Evolutionary conservation across 2,888 invertebrate species (phyloP), one percentile per base, ranked within the genome.

Genomic region (Mechanitis messenoides): DNA sequence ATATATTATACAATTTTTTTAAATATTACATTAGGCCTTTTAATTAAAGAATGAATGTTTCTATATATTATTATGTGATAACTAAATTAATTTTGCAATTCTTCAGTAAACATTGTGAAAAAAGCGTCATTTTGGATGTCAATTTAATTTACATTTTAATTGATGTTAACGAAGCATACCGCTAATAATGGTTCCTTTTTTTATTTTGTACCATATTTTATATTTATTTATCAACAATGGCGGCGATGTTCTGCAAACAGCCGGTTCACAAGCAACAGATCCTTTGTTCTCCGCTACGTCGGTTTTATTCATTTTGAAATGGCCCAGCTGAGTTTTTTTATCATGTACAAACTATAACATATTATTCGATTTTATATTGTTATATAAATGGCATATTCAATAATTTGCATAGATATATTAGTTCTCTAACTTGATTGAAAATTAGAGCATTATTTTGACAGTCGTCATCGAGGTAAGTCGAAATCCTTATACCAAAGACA

Each of bases 291-390:
- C 5, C n/a, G 50, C 31, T 31, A 28, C 50, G 50, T 50, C 31
- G 11, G 7, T 50, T 50, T 50, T 50, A 50, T 50, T 50, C 31
- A 50, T 50, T 50, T 50, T 50, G 11, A 50, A 50, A 9, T 50
- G 50, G 50, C 50, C 31, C 2, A 6, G 28, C 31, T 50, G 28
- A 42, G 42, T 50, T 28, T 50, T 28, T 50, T 4, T 50, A 7
- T 50, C 28, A 31, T 31, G 31, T 1, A 42, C 42, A 7, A 50
- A 42, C 6, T 42, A 42, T 42, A 9, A 42, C 31, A 50, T 50
- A 28, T 50, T 31, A 50, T 28, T 31, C 28, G 50, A 50, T 31
- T 50, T 50, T 50, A 31, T 6, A 31, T 5, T 2, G 50, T 31
- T 2, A 50, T 31, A 50, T 31, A 50, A 50, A 50, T 50, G 20